Evolutionary conservation across 2,113 vertebrate genomes (phyloP).

Genomic region (Pollimyrus isidori): DNA sequence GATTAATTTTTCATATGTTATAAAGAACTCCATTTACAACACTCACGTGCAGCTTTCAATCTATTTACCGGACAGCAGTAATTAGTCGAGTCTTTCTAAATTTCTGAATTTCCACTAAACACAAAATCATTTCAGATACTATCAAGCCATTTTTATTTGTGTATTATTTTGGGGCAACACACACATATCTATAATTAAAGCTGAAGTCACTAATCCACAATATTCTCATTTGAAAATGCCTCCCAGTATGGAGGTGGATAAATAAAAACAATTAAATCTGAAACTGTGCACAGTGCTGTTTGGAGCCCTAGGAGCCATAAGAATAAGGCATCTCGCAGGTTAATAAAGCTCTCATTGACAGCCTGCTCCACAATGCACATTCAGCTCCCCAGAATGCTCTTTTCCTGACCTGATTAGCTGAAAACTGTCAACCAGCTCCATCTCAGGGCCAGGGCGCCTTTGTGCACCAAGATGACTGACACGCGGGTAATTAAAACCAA

Average conservation of each 20-base stretch:
- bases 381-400: background rate
- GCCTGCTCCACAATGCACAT: background rate
- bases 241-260: slow-evolving; percentile 3
- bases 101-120: background rate
- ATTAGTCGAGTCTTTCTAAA: background rate
- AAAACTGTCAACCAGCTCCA: background rate
- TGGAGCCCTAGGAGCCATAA: background rate
- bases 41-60: background rate
- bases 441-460: background rate
- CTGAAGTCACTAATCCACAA: background rate
- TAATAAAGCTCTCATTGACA: slow-evolving; percentile 6
- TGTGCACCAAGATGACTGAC: slow-evolving; percentile 1
- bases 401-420: background rate
- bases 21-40: background rate
- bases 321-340: background rate
- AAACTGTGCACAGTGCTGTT: background rate
- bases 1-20: background rate
- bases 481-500: background rate
- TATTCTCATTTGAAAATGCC: background rate
- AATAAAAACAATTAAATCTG: slow-evolving; percentile 11
- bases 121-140: background rate
- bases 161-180: background rate
- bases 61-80: background rate
- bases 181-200: slow-evolving; percentile 7
- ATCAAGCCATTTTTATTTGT: background rate